Percentiles rank a stretch among this genome's conserved stretches.
phyloP scores from a whole-genome alignment of 2,797 vertebrate species.

The Pseudochirops cupreus region DNA sequence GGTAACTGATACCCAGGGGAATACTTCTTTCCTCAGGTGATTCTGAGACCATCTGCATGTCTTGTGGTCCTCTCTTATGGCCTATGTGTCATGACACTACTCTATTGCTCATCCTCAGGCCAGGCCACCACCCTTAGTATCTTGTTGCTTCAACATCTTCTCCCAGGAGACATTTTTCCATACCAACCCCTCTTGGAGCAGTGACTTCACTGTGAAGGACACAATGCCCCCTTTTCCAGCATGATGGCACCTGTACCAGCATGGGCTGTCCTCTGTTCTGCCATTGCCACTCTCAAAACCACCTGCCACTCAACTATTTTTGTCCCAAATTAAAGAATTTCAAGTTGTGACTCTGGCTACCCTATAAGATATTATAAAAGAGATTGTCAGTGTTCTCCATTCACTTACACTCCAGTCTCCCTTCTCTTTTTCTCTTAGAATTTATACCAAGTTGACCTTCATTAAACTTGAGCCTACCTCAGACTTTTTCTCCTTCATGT shows the following conservation, averaged over 20 bases:
- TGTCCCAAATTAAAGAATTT: neutral
- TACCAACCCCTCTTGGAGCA: neutral
- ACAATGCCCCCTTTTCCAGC: neutral
- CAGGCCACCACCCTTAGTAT: neutral
- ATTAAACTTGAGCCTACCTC: neutral
- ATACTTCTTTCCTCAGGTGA: neutral
- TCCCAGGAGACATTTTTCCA: neutral
- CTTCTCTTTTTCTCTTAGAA: neutral
- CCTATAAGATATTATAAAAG: neutral
- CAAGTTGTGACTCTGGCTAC: neutral
- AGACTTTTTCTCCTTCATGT: neutral
- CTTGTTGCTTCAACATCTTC: neutral
- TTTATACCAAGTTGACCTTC: conserved; percentile 10
- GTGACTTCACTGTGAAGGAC: neutral
- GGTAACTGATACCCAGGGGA: neutral
- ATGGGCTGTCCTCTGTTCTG: neutral
- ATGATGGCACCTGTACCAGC: neutral
- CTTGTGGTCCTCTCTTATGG: neutral
- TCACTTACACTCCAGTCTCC: no score
- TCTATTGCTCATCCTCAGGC: neutral
- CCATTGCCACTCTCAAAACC: neutral
- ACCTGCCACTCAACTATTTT: neutral
- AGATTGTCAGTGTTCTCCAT: neutral
- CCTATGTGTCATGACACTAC: neutral
- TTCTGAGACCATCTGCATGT: neutral